Conservation (phyloP, 2,888 invertebrate genomes). For the Rhogogaster chlorosoma region DNA sequence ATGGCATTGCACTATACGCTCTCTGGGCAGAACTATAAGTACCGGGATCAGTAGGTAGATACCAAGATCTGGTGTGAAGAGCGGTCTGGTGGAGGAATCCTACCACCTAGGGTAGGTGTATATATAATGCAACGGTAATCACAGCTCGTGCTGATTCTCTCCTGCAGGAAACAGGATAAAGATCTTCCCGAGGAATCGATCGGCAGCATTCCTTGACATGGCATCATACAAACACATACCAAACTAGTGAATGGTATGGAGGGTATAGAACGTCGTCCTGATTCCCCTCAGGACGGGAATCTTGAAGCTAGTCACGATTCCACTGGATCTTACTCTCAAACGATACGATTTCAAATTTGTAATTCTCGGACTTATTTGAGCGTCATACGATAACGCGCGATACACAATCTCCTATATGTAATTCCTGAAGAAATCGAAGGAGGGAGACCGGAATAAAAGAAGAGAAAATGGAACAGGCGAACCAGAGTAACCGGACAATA, state of each 20-base stretch:
- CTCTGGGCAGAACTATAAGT: background rate
- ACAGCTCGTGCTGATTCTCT: background rate
- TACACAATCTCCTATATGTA: background rate
- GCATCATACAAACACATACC: background rate
- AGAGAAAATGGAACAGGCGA: background rate
- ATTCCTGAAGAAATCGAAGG: background rate
- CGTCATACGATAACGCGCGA: background rate
- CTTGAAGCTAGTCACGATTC: constrained; percentile 2
- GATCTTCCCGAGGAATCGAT: background rate
- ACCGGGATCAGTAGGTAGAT: background rate
- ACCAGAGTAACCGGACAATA: background rate
- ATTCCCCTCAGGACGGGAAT: constrained; percentile 32
- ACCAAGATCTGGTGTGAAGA: background rate
- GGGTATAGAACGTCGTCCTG: background rate
- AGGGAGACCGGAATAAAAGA: background rate
- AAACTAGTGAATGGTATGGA: background rate
- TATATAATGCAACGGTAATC: constrained; percentile 20
- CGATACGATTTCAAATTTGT: constrained; percentile 20
- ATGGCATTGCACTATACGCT: constrained; percentile 70
- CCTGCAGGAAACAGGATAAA: background rate
- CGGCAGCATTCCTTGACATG: background rate
- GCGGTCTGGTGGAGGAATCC: background rate
- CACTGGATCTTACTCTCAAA: constrained; percentile 1
- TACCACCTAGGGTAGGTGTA: background rate
- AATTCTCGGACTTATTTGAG: background rate